Base-by-base conservation (phyloP, 2,797 vertebrate genomes). In the Enteromius treurensis region DNA sequence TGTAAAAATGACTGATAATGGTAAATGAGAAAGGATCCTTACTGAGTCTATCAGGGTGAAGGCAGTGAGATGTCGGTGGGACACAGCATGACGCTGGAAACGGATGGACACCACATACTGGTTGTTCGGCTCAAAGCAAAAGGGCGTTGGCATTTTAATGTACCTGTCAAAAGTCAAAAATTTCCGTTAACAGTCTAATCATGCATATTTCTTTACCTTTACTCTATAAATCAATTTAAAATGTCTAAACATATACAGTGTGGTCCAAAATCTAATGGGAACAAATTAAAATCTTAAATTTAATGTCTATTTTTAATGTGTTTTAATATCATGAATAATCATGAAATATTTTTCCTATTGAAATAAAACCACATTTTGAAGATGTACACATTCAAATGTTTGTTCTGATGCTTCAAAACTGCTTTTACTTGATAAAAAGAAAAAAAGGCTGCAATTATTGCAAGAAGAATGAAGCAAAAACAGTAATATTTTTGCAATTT, bases 1-100 rank as follows among this genome's bases (percentile, higher is more conserved):
- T 69, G 23, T 47, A 32, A 62, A 60, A 71, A 13, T 23, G 19
- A 47, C 23, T 34, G 51, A 70, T n/a, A 40, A 74, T 65, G 8
- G 4, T 82, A 21, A 82, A 47, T 21, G 45, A 58, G 5, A 69
- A 3, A 81, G 40, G 37, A 49, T 49, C 0, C 94, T 95, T 87
- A 98, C 96, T 67, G 95, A 98, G 90, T 98, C 97, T 0, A 97
- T 89, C 0, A 98, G 94, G 85, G 97, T 94, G 89, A 95, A 96
- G 70, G 94, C 95, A 0, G 93, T 90, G 0, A 94, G 93, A 80
- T 96, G 95, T 45, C 94, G 92, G 82, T 93, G 91, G 1, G 93
- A 86, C 51, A 94, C 95, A 0, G 93, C 93, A 0, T 95, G 94
- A 9, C 94, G 91, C 90, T 97, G 97, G 90, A 97, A 95, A 79